These are phyloP conservation scores for Empis livida DNA, from an alignment of 2,888 invertebrate genomes.

Conservation along the genomic window DNA sequence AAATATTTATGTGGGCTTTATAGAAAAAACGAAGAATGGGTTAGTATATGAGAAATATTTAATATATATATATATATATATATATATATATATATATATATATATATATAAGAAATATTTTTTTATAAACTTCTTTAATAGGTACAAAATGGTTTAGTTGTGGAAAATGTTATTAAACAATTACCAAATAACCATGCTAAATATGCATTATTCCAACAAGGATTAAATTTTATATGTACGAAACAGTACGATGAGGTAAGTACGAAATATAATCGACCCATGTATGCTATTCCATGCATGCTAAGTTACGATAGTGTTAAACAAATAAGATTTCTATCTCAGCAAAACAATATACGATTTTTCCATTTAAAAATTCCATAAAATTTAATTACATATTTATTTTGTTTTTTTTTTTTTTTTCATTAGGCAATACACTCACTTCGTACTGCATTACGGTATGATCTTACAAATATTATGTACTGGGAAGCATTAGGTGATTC, in stretches of 20 bases:
- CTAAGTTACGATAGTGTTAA: no score
- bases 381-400: no score
- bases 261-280: no score
- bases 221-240: slow-evolving; percentile 62
- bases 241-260: slow-evolving; percentile 49
- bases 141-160: slow-evolving; percentile 23
- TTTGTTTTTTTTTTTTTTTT: no score
- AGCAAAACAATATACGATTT: no score
- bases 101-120: no score
- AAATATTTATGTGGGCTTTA: slow-evolving; percentile 65
- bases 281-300: no score
- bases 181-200: slow-evolving; percentile 41
- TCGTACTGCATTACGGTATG: slow-evolving; percentile 54
- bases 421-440: slow-evolving; percentile 56
- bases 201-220: slow-evolving; percentile 76
- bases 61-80: no score
- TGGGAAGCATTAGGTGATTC: slow-evolving; percentile 89
- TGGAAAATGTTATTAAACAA: slow-evolving; percentile 35
- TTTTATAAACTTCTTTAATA: slow-evolving; percentile 7
- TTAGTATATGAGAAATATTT: no score
- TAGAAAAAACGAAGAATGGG: slow-evolving; percentile 50
- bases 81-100: no score
- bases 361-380: no score
- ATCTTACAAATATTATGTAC: slow-evolving; percentile 55
- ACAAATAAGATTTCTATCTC: no score